Evolutionary conservation across 2,888 invertebrate genomes (phyloP).

Genomic region (Hydraecia micacea): DNA sequence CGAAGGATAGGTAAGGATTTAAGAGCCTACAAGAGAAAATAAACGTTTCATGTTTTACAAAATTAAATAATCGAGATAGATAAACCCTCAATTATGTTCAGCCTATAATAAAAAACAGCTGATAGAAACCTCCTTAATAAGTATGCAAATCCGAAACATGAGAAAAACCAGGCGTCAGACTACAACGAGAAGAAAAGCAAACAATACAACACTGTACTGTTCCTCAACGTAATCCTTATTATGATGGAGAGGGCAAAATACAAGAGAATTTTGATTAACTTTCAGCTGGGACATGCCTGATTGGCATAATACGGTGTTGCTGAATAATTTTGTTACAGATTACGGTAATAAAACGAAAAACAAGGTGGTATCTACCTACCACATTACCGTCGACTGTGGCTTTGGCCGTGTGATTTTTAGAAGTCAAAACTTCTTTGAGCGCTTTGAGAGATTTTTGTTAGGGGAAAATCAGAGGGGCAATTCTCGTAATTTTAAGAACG

Average conservation of each 20-base stretch:
- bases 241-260: conserved; percentile 22
- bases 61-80: no score
- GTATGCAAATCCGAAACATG: conserved; percentile 34
- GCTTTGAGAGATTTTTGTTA: neutral
- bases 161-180: conserved; percentile 12
- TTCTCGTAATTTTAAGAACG: no score
- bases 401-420: neutral
- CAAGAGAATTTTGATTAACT: conserved; percentile 41
- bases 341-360: conserved; percentile 17
- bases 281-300: conserved; percentile 23
- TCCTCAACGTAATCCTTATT: conserved; percentile 27
- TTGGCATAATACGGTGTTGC: conserved; percentile 61
- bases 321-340: conserved; percentile 55
- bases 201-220: conserved; percentile 22
- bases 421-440: neutral
- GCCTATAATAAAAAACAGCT: no score
- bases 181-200: conserved; percentile 5
- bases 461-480: no score
- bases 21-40: no score
- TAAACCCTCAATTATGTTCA: neutral
- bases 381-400: no score
- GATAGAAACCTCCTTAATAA: neutral
- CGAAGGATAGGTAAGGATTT: no score
- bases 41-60: no score
- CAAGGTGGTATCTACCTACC: neutral